phyloP scores from a whole-genome alignment of 2,113 vertebrate species.

The Pseudorectes ferrugineus region DNA sequence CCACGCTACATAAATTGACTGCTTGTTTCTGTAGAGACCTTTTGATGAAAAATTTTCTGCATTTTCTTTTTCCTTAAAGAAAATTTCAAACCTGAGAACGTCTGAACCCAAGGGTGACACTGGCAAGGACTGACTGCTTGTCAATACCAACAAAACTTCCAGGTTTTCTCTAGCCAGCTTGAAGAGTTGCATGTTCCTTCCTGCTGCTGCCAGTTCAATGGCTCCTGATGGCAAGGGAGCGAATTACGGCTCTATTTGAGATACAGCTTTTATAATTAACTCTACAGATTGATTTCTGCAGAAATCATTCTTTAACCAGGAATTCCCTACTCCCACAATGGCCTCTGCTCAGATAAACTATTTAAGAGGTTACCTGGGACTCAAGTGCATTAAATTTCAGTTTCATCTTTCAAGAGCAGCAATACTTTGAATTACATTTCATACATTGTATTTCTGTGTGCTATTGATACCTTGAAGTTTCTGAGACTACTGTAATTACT shows the following conservation, averaged over 20 bases:
- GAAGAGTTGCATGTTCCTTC: not conserved
- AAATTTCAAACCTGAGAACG: not conserved
- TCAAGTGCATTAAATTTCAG: slow-evolving; percentile 10
- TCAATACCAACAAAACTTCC: not conserved
- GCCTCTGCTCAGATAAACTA: not conserved
- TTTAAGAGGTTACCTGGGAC: not conserved
- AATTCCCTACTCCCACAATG: not conserved
- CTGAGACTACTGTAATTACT: not conserved
- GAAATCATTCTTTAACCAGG: slow-evolving; percentile 36
- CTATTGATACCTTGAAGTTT: not conserved
- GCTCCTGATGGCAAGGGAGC: not conserved
- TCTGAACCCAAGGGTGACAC: not conserved
- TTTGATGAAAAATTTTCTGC: rapidly evolving
- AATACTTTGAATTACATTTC: slow-evolving; percentile 23
- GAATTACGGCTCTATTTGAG: not conserved
- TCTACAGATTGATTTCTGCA: slow-evolving; percentile 42
- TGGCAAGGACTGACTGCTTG: not conserved
- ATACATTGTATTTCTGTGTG: not conserved
- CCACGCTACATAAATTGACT: not conserved
- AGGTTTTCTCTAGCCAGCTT: not conserved
- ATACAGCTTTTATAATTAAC: slow-evolving; percentile 45
- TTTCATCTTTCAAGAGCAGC: slow-evolving; percentile 11
- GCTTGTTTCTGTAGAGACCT: not conserved
- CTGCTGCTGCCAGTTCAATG: not conserved
- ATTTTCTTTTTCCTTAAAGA: not conserved